Percentiles rank a stretch among this genome's conserved stretches.
Conservation (phyloP, 2,113 vertebrate genomes). For the Chrysochloris asiatica region DNA sequence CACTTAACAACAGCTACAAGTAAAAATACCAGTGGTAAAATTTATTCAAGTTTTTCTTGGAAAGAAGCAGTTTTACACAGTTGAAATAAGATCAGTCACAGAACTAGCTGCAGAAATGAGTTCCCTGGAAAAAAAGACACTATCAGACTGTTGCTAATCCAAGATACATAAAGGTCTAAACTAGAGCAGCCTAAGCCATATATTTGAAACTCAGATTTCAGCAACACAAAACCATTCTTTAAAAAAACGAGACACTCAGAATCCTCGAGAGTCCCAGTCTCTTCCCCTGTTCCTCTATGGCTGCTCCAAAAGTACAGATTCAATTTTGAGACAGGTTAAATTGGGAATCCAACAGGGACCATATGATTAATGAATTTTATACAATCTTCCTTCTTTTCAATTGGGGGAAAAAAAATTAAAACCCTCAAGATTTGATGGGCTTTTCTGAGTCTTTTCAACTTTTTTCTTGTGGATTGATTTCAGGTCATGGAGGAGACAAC, state of each 20-base stretch:
- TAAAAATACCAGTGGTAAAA: not conserved
- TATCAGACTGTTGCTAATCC: not conserved
- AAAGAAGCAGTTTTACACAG: not conserved
- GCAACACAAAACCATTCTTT: slow-evolving; percentile 16
- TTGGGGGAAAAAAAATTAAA: slow-evolving; percentile 29
- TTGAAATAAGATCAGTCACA: slow-evolving; percentile 37
- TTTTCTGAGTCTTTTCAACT: not conserved
- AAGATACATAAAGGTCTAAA: not conserved
- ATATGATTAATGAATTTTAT: slow-evolving; percentile 61
- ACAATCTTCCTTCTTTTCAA: slow-evolving; percentile 33
- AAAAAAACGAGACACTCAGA: not conserved
- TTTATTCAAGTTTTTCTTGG: not conserved
- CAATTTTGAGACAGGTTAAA: slow-evolving; percentile 56
- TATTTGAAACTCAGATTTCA: not conserved
- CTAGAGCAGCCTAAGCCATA: not conserved
- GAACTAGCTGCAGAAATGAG: not conserved
- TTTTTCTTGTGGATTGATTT: not conserved
- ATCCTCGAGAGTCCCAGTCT: not conserved
- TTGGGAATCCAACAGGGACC: slow-evolving; percentile 28
- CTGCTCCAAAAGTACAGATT: slow-evolving; percentile 6
- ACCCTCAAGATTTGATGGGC: not conserved
- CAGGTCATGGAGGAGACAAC: not conserved
- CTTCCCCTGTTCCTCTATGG: not conserved
- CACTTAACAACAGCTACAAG: too few relatives aligned
- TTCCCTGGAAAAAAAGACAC: slow-evolving; percentile 37